Conservation (phyloP, 2,113 vertebrate genomes). For the Megaceryle maxima region DNA sequence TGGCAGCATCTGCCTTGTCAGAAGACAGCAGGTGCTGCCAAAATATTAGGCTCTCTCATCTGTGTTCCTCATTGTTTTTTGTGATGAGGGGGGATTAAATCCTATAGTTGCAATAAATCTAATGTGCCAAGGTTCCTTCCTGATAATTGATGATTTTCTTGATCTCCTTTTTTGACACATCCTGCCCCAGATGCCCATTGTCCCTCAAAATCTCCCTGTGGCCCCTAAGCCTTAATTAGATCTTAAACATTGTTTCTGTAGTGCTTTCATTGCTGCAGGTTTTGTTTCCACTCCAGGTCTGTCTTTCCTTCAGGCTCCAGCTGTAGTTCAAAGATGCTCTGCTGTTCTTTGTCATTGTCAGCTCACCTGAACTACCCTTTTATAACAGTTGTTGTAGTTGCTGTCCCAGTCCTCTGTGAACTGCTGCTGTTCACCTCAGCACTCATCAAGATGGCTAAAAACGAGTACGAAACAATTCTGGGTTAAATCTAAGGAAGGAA, state of each 20-base stretch:
- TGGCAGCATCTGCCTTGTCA: slow-evolving; percentile 12
- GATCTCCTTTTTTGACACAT: background rate
- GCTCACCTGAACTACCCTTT: background rate
- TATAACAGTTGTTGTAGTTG: background rate
- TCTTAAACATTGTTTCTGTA: background rate
- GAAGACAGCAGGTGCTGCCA: slow-evolving; percentile 12
- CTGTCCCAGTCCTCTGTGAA: background rate
- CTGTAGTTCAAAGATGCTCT: background rate
- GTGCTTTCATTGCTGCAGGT: background rate
- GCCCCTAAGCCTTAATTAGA: background rate
- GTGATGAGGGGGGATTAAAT: background rate
- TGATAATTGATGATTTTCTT: slow-evolving; percentile 12
- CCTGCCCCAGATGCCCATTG: background rate
- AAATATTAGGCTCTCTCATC: slow-evolving; percentile 19
- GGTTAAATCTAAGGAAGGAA: background rate
- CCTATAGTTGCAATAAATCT: background rate
- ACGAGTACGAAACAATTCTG: background rate
- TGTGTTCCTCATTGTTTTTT: slow-evolving; percentile 23
- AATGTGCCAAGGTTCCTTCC: background rate
- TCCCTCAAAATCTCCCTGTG: background rate
- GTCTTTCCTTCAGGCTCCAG: background rate
- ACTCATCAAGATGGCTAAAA: background rate
- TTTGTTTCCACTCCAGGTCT: background rate
- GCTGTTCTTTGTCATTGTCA: background rate
- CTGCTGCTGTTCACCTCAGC: background rate